Evolutionary conservation across 2,113 vertebrate genomes (phyloP).

Genomic region (Dromaius novaehollandiae): DNA sequence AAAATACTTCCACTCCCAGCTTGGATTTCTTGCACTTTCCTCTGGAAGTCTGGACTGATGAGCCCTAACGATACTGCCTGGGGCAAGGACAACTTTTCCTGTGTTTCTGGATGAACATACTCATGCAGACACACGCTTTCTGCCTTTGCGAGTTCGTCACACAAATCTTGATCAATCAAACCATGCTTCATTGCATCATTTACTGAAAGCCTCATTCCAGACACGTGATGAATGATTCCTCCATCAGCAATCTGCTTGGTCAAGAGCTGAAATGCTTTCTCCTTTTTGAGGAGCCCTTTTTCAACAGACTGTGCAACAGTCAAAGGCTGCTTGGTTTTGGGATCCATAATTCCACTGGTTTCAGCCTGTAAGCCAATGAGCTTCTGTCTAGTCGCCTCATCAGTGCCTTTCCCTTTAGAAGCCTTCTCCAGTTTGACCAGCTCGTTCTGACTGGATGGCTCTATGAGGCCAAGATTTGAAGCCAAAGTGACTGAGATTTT

Average conservation of each 20-base stretch:
- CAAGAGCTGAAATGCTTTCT: constrained; percentile 79
- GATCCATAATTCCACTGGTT: constrained; percentile 87
- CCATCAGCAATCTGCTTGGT: constrained; percentile 88
- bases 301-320: constrained; percentile 80
- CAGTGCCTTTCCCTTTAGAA: constrained; percentile 81
- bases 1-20: constrained; percentile 60
- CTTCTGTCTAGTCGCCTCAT: constrained; percentile 72
- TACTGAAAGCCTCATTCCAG: constrained; percentile 88
- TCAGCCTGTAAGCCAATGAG: constrained; percentile 87
- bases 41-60: constrained; percentile 55
- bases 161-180: constrained; percentile 78
- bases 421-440: constrained; percentile 90
- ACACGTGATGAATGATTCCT: constrained; percentile 89
- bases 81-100: constrained; percentile 69
- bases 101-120: constrained; percentile 70
- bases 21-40: constrained; percentile 74
- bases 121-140: constrained; percentile 77
- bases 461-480: constrained; percentile 87
- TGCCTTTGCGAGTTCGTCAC: constrained; percentile 78
- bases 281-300: constrained; percentile 78
- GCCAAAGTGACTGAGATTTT: constrained; percentile 92
- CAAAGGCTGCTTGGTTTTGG: constrained; percentile 78
- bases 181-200: constrained; percentile 80
- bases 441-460: constrained; percentile 71
- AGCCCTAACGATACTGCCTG: constrained; percentile 73